phyloP scores from a whole-genome alignment of 2,113 vertebrate species.

The Gobiocypris rarus region DNA sequence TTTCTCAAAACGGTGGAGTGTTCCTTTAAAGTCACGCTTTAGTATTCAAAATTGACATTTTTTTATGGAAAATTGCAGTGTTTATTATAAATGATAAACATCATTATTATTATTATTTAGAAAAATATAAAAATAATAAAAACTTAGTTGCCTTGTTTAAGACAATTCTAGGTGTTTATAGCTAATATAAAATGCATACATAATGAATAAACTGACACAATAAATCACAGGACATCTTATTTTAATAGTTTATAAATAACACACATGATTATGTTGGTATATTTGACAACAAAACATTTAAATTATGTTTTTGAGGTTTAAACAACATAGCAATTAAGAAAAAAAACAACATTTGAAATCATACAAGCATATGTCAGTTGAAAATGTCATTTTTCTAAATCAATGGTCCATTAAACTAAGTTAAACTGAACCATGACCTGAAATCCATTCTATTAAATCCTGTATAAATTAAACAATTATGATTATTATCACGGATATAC shows the following conservation, averaged over 20 bases:
- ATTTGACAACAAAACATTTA: slow-evolving; percentile 25
- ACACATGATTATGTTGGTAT: neutral
- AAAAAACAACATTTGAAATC: neutral
- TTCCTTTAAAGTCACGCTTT: too few relatives aligned
- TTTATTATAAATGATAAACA: slow-evolving; percentile 6
- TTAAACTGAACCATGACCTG: neutral
- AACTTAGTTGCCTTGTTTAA: too few relatives aligned
- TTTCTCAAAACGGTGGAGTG: too few relatives aligned
- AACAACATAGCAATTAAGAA: slow-evolving; percentile 3
- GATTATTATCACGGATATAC: neutral
- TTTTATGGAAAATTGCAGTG: neutral
- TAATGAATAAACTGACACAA: neutral
- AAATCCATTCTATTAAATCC: neutral
- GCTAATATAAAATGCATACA: too few relatives aligned
- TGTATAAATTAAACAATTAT: neutral
- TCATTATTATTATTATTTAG: too few relatives aligned
- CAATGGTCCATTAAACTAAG: neutral
- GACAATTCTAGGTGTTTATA: too few relatives aligned
- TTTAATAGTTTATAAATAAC: slow-evolving; percentile 33
- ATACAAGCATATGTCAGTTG: neutral
- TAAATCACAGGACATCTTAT: neutral
- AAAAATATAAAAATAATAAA: too few relatives aligned
- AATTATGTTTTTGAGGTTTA: neutral
- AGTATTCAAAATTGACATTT: too few relatives aligned
- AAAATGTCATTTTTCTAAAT: neutral